Base-by-base conservation (phyloP, 2,113 vertebrate genomes). In the human (Homo sapiens) region DNA sequence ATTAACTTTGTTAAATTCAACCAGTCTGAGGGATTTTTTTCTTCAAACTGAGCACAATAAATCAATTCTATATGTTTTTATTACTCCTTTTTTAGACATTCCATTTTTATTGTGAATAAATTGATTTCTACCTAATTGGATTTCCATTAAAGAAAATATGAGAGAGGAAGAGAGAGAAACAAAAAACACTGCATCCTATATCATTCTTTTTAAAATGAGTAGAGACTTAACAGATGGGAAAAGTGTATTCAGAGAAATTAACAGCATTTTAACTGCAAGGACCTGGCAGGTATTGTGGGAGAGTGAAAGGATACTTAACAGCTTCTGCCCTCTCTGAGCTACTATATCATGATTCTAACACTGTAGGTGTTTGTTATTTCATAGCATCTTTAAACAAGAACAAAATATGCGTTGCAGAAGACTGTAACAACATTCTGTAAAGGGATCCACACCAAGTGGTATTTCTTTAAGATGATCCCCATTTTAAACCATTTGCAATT, bases 21-120 rank as follows among this genome's bases (percentile, higher is more conserved):
- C 76, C 25, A 9, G 30, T 79, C 27, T 50, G 8, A 50, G 76
- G 76, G 5, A 27, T 9, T 32, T 3, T 79, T 50, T 79, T 79
- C 45, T 48, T 43, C 75, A 32, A 2, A 76, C 27, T 38, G 27
- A 94, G 40, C 43, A 92, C 30, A 83, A 35, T 43, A 55, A 82
- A 83, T 9, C 45, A 75, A 64, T 35, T 92, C 27, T n/a, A 8
- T n/a, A 25, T 45, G 27, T 91, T 43, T 96, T 85, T 66, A 55
- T 79, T 52, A 89, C 38, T 91, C 13, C 20, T 52, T 38, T 30
- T n/a, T 48, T 1, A 91, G 38, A 50, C 22, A 76, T 10, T 94
- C 64, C 43, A 40, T 70, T 72, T 91, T 96, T 87, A 88, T 90
- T 72, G 86, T 27, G 38, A 10, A 55, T 89, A 83, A 87, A 70